Base-by-base conservation (phyloP, 1,140 invertebrate genomes). In the Drosophila suzukii region DNA sequence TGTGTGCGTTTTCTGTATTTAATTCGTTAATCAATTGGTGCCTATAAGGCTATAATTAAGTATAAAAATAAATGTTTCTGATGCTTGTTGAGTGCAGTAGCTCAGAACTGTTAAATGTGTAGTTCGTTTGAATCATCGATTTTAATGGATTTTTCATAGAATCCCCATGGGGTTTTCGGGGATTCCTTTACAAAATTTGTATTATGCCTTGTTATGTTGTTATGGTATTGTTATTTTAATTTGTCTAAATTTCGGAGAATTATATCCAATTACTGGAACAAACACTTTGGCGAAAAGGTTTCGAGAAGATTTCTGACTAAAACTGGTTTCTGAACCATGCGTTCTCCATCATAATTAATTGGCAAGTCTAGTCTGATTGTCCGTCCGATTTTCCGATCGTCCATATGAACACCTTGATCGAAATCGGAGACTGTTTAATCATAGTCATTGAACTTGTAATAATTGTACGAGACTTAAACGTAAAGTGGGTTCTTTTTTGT, bases 21-120 rank as follows among this genome's bases (percentile, higher is more conserved):
- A 71, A 70, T 70, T 71, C 44, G 50, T 56, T 71, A 71, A 72
- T 72, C 68, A 46, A 71, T 70, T 41, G 68, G 12, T 46, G 53
- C 44, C 66, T 30, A 17, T 70, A 50, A 50, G 66, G 66, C 68
- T 71, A 71, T 71, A 71, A 72, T 72, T 72, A 71, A 71, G 56
- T 68, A 32, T 8, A 34, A 68, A 54, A 44, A 54, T 44, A 68
- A 68, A 54, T 49, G 65, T 30, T 38, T 44, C 46, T 47, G 47
- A 44, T 57, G 43, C 24, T 39, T 13, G 63, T 44, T 38, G 38
- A 34, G 38, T 38, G 15, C 34, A 17, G 27, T 27, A 27, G 58
- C 49, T 55, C 15, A 12, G 27, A 56, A 30, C 58, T 32, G 58
- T 24, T 30, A 13, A 46, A 24, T 68, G 36, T 49, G 7, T 44